Evolutionary conservation across 2,888 invertebrate genomes (phyloP), one percentile per base, ranked within the genome.

Genomic region (Heliconius charithonia): DNA sequence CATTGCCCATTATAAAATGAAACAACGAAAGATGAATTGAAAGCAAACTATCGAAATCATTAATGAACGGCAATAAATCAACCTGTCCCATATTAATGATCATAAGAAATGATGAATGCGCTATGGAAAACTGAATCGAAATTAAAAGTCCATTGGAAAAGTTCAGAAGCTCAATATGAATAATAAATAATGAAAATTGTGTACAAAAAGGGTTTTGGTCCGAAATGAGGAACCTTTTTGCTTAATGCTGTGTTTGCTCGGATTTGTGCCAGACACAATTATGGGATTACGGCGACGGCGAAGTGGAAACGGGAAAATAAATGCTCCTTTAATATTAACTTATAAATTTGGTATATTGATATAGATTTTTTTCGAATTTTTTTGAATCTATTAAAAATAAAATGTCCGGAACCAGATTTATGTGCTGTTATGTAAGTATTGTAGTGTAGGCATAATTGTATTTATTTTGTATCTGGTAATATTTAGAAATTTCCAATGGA

Each of bases 181-280:
- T 77, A 77, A 81, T 81, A 79, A 79, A 81, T 81, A 79, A 81
- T 77, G 62, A 56, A 79, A 71, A 77, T 77, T 75, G 75, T 77
- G 13, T 76, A 77, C 76, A 67, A 71, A 80, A 65, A 77, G 77
- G 77, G 81, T 59, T 79, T 72, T 69, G 29, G 62, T 25, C 37
- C 62, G 63, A 63, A 77, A 59, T 70, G 73, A 67, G 71, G 75
- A 76, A 79, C 75, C 75, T 81, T 72, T 81, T 67, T 75, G 77
- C 77, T 76, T 77, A 81, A 77, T 75, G 74, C 79, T 67, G 62
- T 74, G 70, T 78, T 78, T 72, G 76, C 71, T 67, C 27, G 81
- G 79, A 77, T 77, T 79, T 73, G 67, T 70, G 79, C 77, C 76
- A 76, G 78, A 79, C 72, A 74, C 79, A 79, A 76, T 80, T 79